A percentile compares a stretch with the other conserved stretches of the same genome.
Conservation (phyloP, 1,140 invertebrate genomes). For the Mactra quadrangularis region DNA sequence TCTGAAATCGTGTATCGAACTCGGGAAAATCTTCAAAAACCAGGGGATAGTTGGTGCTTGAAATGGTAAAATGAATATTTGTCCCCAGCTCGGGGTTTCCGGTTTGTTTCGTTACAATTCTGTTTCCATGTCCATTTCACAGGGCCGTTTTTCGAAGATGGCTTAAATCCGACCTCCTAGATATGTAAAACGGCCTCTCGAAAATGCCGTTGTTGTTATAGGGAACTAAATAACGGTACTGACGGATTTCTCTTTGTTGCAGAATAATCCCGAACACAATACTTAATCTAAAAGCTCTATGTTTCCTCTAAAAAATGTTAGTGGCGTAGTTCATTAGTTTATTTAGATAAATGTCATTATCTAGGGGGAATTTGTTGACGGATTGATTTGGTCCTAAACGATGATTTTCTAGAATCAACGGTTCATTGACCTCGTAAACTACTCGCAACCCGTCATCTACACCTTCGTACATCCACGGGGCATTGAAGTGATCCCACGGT, state of each 20-base stretch:
- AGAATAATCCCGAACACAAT: slow-evolving; percentile 32
- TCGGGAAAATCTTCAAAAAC: too few species aligned
- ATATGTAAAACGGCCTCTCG: not conserved
- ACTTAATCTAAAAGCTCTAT: too few species aligned
- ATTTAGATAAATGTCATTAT: slow-evolving; percentile 1
- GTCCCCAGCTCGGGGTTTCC: not conserved
- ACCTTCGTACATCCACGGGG: too few species aligned
- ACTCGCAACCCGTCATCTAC: too few species aligned
- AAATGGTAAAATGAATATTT: too few species aligned
- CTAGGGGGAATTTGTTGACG: slow-evolving; percentile 5
- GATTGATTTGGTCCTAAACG: not conserved
- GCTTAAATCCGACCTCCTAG: not conserved
- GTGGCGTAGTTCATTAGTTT: not conserved
- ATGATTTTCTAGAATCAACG: too few species aligned
- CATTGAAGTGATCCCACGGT: too few species aligned
- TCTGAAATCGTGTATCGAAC: too few species aligned
- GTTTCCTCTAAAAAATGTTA: not conserved
- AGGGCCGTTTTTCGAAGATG: not conserved
- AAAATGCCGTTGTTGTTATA: slow-evolving; percentile 37
- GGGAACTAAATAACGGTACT: slow-evolving; percentile 36
- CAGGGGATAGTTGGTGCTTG: too few species aligned
- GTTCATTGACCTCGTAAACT: too few species aligned
- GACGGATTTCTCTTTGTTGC: slow-evolving; percentile 4
- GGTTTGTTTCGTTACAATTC: not conserved
- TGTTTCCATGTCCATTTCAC: not conserved